A percentile compares a stretch with the other conserved stretches of the same genome.
These are phyloP conservation scores for Psittacula echo DNA, from an alignment of 2,797 vertebrate species.

Conservation along the genomic window DNA sequence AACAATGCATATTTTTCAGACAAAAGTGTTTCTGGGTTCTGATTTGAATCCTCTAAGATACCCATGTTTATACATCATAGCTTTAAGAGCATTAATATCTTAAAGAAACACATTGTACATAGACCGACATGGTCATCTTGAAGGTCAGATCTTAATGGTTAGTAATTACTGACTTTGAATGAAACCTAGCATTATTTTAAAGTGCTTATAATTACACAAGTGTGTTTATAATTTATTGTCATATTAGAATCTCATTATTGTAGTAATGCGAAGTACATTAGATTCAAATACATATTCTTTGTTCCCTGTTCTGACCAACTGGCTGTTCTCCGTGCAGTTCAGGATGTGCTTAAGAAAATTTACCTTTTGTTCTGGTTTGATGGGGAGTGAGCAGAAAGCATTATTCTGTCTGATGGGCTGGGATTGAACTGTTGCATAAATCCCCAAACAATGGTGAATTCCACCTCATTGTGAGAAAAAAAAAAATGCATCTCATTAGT, in stretches of 20 bases:
- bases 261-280: not conserved
- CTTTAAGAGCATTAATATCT: not conserved
- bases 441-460: not conserved
- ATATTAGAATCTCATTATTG: not conserved
- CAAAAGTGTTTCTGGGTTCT: not conserved
- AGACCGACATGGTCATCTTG: not conserved
- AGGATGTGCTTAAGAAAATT: not conserved
- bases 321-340: not conserved
- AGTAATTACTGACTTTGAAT: not conserved
- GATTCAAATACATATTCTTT: not conserved
- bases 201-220: not conserved
- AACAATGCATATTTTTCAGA: not conserved
- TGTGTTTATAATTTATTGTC: not conserved
- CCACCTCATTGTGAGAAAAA: not conserved
- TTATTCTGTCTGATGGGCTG: not conserved
- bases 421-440: not conserved
- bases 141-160: not conserved
- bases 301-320: not conserved
- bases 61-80: not conserved
- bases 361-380: not conserved
- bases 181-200: not conserved
- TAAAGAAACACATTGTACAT: not conserved
- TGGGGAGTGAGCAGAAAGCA: not conserved
- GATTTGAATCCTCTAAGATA: not conserved
- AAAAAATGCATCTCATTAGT: constrained; percentile 13